Percentiles rank a stretch among this genome's conserved stretches.
Conservation (phyloP, 2,888 invertebrate species). For the Bellardia bayeri region DNA sequence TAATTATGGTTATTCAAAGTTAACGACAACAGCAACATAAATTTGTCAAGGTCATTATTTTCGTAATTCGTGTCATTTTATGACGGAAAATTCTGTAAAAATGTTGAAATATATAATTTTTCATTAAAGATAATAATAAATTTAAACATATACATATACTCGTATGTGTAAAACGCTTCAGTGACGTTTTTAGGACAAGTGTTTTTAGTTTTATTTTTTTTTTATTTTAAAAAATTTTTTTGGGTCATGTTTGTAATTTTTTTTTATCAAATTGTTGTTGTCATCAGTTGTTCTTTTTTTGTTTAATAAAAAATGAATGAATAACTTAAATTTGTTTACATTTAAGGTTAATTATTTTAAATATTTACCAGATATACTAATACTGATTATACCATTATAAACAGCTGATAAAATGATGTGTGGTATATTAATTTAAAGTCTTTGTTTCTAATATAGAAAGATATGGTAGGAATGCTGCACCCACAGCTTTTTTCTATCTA, state of each 20-base stretch:
- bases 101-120: conserved; percentile 10
- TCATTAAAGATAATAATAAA: background rate
- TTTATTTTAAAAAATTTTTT: conserved; percentile 1
- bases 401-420: background rate
- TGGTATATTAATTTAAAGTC: background rate
- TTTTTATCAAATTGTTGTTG: conserved; percentile 36
- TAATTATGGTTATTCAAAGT: conserved; percentile 63
- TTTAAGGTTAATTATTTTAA: background rate
- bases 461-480: too few relatives aligned
- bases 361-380: background rate
- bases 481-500: too few relatives aligned
- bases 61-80: conserved; percentile 42
- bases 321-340: background rate
- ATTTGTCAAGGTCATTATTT: conserved; percentile 62
- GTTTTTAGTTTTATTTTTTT: conserved; percentile 3
- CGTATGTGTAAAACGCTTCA: conserved; percentile 56
- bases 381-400: background rate
- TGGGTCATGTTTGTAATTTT: conserved; percentile 30
- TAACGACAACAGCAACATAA: conserved; percentile 4
- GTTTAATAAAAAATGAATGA: background rate
- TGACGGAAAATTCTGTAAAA: conserved; percentile 17
- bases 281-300: conserved; percentile 42
- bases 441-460: too few relatives aligned
- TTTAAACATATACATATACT: too few relatives aligned
- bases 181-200: conserved; percentile 64